phyloP scores from a whole-genome alignment of 2,113 vertebrate species.

The Cyphomyrus discorhynchus region DNA sequence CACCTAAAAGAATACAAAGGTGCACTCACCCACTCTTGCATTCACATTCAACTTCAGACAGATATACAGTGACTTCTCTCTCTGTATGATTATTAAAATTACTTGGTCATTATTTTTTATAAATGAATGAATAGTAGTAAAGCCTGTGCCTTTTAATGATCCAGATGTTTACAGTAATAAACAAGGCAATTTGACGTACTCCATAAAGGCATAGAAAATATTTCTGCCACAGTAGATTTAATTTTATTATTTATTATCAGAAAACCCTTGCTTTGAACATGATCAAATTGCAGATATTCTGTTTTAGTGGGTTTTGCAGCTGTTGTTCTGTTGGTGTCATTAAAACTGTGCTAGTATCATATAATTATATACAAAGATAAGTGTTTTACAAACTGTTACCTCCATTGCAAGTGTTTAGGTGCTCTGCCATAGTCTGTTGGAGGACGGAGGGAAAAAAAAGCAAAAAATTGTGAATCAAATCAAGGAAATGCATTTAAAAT shows the following conservation, averaged over 20 bases:
- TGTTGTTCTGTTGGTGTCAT: background rate
- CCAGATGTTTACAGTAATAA: background rate
- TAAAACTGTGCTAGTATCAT: background rate
- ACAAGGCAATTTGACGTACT: background rate
- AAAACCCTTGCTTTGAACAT: background rate
- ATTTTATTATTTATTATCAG: background rate
- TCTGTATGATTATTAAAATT: background rate
- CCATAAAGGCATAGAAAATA: background rate
- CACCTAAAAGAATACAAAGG: background rate
- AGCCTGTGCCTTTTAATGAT: background rate
- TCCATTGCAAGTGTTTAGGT: background rate
- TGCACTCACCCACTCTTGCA: background rate
- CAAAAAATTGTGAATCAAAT: background rate
- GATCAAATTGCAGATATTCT: background rate
- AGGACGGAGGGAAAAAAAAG: background rate
- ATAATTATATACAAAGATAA: background rate
- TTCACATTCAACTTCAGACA: background rate
- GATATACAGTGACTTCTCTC: background rate
- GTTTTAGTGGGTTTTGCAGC: background rate
- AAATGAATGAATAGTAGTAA: background rate
- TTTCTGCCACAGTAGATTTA: background rate
- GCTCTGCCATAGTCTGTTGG: background rate
- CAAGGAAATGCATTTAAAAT: background rate
- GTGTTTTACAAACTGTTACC: background rate
- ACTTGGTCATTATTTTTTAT: background rate